A percentile compares a stretch with the other conserved stretches of the same genome.
These are phyloP conservation scores for Nixonia krombeini DNA, from an alignment of 1,140 invertebrate species.

Conservation along the genomic window DNA sequence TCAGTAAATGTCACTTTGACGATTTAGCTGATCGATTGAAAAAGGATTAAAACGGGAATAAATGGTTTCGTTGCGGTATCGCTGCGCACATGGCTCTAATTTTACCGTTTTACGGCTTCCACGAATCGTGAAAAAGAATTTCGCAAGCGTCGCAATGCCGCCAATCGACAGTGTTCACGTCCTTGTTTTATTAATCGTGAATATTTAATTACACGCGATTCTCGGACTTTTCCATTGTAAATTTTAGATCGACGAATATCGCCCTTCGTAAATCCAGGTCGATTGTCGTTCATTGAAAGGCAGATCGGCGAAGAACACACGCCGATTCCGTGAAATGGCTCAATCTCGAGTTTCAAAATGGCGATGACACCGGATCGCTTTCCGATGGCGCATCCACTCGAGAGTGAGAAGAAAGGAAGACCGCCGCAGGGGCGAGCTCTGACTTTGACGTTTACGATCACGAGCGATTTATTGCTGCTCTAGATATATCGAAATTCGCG, in stretches of 20 bases:
- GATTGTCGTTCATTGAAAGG: too few relatives aligned
- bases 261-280: too few relatives aligned
- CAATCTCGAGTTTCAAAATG: constrained; percentile 39
- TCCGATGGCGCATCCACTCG: constrained; percentile 16
- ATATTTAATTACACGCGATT: too few relatives aligned
- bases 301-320: too few relatives aligned
- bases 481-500: constrained; percentile 43
- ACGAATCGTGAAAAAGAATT: neutral
- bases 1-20: constrained; percentile 26
- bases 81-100: too few relatives aligned
- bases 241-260: too few relatives aligned
- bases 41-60: constrained; percentile 19
- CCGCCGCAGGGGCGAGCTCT: constrained; percentile 22
- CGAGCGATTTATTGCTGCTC: constrained; percentile 44
- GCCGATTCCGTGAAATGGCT: constrained; percentile 33
- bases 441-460: constrained; percentile 48
- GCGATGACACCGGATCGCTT: constrained; percentile 25
- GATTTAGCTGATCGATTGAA: constrained; percentile 22
- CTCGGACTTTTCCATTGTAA: too few relatives aligned
- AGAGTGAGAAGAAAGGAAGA: constrained; percentile 29
- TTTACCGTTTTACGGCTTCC: neutral
- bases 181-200: too few relatives aligned
- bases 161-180: neutral
- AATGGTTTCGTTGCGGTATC: neutral
- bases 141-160: neutral